These are phyloP conservation scores for Salticus scenicus DNA, from an alignment of 2,888 invertebrate species.

Conservation along the genomic window DNA sequence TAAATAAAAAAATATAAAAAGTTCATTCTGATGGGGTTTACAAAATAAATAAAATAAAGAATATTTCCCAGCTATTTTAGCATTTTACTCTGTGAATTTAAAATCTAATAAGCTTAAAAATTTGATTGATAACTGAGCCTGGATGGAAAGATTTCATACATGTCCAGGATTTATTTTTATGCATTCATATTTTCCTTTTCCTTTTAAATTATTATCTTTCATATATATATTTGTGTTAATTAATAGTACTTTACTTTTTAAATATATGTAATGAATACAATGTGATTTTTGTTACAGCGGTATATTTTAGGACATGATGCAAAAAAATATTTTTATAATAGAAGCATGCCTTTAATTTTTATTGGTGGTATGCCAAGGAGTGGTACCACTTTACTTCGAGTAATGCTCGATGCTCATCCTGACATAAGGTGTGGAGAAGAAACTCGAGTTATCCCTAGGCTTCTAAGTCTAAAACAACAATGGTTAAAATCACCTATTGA, in stretches of 20 bases:
- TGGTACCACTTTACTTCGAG: constrained; percentile 97
- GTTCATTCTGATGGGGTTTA: too few relatives aligned
- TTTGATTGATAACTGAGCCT: too few relatives aligned
- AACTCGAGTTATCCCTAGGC: constrained; percentile 95
- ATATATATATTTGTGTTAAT: not conserved
- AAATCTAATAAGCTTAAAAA: too few relatives aligned
- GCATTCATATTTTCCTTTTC: not conserved
- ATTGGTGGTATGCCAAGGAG: constrained; percentile 98
- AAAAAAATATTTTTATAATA: constrained; percentile 80
- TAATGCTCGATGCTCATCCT: constrained; percentile 98
- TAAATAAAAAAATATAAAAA: too few relatives aligned
- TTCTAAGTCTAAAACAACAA: constrained; percentile 95
- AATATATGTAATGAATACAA: not conserved
- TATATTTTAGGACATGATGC: constrained; percentile 67
- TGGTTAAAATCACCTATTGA: constrained; percentile 97
- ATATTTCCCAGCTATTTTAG: too few relatives aligned
- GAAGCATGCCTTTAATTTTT: constrained; percentile 94
- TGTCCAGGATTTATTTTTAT: too few relatives aligned
- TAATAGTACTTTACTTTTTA: not conserved
- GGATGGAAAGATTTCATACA: too few relatives aligned
- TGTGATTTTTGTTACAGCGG: constrained; percentile 45
- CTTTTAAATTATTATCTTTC: not conserved
- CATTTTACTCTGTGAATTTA: too few relatives aligned
- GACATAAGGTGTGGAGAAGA: constrained; percentile 98
- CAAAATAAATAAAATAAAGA: too few relatives aligned